A percentile compares a stretch with the other conserved stretches of the same genome.
These are phyloP conservation scores for Machimus atricapillus DNA, from an alignment of 2,888 invertebrate species.

Conservation along the genomic window DNA sequence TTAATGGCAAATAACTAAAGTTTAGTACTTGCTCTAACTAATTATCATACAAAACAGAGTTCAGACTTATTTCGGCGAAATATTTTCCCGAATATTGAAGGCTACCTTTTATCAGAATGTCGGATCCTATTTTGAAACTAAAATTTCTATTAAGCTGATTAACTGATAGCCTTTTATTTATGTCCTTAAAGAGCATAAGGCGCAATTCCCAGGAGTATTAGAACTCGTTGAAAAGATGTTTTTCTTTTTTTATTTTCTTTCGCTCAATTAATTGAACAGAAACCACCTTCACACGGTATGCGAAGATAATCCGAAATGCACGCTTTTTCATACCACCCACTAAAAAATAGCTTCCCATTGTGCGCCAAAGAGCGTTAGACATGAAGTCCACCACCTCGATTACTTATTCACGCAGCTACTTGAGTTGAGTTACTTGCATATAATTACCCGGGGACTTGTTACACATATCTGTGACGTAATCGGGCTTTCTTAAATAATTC, in stretches of 20 bases:
- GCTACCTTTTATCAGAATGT: too few relatives aligned
- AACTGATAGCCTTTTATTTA: not conserved
- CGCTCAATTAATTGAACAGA: not conserved
- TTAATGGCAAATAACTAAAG: too few relatives aligned
- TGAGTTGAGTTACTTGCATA: slow-evolving; percentile 41
- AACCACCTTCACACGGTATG: not conserved
- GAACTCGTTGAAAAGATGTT: not conserved
- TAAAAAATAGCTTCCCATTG: not conserved
- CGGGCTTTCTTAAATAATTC: not conserved
- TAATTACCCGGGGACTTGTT: not conserved
- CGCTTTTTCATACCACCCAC: not conserved
- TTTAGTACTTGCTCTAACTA: too few relatives aligned
- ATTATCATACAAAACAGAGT: too few relatives aligned
- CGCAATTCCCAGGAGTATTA: not conserved
- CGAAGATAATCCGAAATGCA: not conserved
- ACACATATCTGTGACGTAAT: slow-evolving; percentile 3
- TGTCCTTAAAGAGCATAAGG: not conserved
- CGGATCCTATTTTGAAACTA: not conserved
- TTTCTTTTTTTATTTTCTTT: not conserved
- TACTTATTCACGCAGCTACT: slow-evolving; percentile 29
- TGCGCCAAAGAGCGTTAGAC: not conserved
- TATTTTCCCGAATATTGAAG: too few relatives aligned
- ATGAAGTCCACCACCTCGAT: not conserved
- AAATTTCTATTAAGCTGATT: not conserved
- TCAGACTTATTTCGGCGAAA: too few relatives aligned